Evolutionary conservation across 2,888 invertebrate species (phyloP).

Genomic region (Apotomis betuletana): DNA sequence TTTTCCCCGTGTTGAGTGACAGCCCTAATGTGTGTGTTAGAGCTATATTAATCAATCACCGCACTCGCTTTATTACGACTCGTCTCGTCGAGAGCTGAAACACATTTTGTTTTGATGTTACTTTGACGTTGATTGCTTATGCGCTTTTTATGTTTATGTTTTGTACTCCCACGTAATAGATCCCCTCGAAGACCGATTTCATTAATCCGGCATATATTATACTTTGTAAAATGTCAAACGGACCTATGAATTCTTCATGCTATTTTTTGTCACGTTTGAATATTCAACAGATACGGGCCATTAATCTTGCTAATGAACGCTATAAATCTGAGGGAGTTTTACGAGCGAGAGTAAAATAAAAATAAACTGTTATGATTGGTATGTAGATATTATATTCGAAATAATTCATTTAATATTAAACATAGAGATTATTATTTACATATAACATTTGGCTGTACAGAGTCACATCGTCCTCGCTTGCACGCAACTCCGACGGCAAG

Average conservation of each 20-base stretch:
- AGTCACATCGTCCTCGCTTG: slow-evolving; percentile 59
- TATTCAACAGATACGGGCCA: slow-evolving; percentile 41
- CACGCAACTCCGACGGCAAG: slow-evolving; percentile 63
- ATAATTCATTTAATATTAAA: slow-evolving; percentile 79
- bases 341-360: slow-evolving; percentile 49
- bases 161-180: slow-evolving; percentile 41
- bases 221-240: slow-evolving; percentile 28
- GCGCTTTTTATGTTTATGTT: slow-evolving; percentile 61
- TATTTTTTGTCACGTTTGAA: slow-evolving; percentile 34
- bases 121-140: slow-evolving; percentile 60
- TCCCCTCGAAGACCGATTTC: slow-evolving; percentile 14
- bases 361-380: slow-evolving; percentile 64
- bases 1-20: slow-evolving; percentile 69
- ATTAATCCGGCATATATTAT: slow-evolving; percentile 17
- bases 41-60: slow-evolving; percentile 76
- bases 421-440: slow-evolving; percentile 80
- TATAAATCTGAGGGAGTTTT: slow-evolving; percentile 40
- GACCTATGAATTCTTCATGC: slow-evolving; percentile 31
- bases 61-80: slow-evolving; percentile 62
- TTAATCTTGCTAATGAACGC: slow-evolving; percentile 42
- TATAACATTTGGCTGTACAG: slow-evolving; percentile 79
- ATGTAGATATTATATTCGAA: slow-evolving; percentile 81
- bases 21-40: slow-evolving; percentile 71
- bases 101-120: slow-evolving; percentile 51
- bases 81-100: slow-evolving; percentile 57